Evolutionary conservation across 1,140 invertebrate species (phyloP), one percentile per base, ranked within the genome.

Genomic region (Chrysomallon squamiferum): DNA sequence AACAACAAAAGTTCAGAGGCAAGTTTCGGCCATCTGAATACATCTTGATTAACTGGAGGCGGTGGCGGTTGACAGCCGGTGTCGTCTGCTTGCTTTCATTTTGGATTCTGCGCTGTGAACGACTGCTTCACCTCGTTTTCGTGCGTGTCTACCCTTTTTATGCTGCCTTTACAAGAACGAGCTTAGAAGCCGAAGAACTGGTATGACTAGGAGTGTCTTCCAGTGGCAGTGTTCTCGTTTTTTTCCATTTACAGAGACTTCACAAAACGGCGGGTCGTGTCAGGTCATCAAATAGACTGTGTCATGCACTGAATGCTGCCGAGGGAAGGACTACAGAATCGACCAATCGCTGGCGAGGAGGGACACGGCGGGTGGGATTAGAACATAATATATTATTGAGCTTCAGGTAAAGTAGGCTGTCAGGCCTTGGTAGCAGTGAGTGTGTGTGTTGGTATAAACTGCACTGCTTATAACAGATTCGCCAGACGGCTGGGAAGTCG

Each of bases 251-350:
- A 52, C 25, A 52, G 50, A 52, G 25, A 20, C 29, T 52, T 52
- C 25, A 22, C 18, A 22, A 29, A 7, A 22, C 18, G 13, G 50
- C 18, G 13, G 29, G 29, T 29, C 22, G 50, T 11, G 18, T 22
- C 22, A 52, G 50, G 50, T 52, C 50, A 52, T 27, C 29, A 27
- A 22, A 22, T 22, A 22, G 25, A 13, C 50, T 52, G 25, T 52
- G 50, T 52, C 25, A 9, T 52, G 50, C 50, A 52, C 50, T 52
- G 25, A 52, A 52, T 29, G 50, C 50, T 22, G 13, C 50, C 50
- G 25, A 52, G 50, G 22, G 50, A 52, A 52, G 50, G 22, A 29
- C 29, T 15, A 52, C 50, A 27, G 50, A 22, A 13, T 27, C 50
- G 50, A 52, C 50, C 50, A 52, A 52, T 52, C 50, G 29, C 22